These are phyloP conservation scores for Copsychus sechellarum DNA, from an alignment of 2,113 vertebrate species.

Conservation along the genomic window DNA sequence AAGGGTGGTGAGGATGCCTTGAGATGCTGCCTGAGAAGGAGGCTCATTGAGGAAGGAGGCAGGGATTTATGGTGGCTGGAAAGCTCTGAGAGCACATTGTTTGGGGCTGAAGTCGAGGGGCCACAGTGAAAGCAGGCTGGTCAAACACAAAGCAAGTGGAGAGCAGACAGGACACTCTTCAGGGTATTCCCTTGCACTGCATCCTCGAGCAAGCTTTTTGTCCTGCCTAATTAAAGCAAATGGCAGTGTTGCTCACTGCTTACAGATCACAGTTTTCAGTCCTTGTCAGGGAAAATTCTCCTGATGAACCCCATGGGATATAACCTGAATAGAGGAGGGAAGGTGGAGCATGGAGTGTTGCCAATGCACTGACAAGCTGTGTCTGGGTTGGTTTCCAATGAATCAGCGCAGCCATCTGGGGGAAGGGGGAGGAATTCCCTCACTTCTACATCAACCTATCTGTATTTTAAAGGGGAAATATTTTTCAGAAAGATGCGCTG, in stretches of 20 bases:
- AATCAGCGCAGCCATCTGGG: conserved; percentile 4
- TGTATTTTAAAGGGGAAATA: background rate
- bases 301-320: background rate
- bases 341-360: conserved; percentile 24
- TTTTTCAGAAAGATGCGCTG: conserved; percentile 33
- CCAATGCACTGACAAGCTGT: background rate
- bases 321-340: conserved; percentile 20
- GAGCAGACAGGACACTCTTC: background rate
- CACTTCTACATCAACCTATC: conserved; percentile 46
- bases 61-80: background rate
- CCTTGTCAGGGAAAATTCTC: conserved; percentile 1
- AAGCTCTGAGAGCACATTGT: background rate
- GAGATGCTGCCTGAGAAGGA: background rate
- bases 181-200: background rate
- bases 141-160: background rate
- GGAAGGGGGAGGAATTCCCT: conserved; percentile 42
- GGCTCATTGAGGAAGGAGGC: background rate
- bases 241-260: background rate
- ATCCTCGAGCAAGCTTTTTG: background rate
- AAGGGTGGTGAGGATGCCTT: background rate
- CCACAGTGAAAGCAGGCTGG: background rate
- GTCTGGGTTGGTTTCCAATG: conserved; percentile 18
- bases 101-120: background rate
- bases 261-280: background rate
- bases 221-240: background rate